Evolutionary conservation across 2,113 vertebrate genomes (phyloP).

Genomic region (Ceyx melanurus): DNA sequence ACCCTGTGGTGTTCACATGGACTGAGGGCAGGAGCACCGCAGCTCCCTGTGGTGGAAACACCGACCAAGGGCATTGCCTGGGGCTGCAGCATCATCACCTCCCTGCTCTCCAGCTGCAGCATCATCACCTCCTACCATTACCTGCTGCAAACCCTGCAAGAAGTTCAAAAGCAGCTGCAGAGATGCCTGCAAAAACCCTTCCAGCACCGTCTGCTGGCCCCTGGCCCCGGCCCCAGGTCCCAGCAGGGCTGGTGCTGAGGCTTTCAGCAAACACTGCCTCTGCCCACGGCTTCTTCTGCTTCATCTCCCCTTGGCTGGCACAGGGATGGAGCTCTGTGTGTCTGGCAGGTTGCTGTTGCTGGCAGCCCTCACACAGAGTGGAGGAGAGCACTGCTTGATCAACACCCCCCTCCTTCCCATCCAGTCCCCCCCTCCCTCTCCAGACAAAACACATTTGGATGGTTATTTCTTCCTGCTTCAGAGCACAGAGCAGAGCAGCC

Average conservation of each 20-base stretch:
- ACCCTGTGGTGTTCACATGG: fast-evolving
- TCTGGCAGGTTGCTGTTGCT: background rate
- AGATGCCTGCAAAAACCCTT: background rate
- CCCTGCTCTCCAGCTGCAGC: background rate
- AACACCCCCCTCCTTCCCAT: background rate
- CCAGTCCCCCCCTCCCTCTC: background rate
- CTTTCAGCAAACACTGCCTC: background rate
- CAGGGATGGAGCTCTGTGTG: background rate
- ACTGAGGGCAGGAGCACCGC: background rate
- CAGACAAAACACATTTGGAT: background rate
- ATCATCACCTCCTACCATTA: background rate
- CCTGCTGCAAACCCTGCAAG: background rate
- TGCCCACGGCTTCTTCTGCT: background rate
- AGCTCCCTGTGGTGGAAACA: background rate
- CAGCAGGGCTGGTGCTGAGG: background rate
- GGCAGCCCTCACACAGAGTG: background rate
- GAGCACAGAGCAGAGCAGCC: background rate
- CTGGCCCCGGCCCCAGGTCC: too few relatives aligned
- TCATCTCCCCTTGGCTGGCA: background rate
- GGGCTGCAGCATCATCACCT: background rate
- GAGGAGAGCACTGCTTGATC: background rate
- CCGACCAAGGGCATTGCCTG: background rate
- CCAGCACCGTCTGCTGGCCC: background rate
- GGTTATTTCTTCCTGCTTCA: background rate
- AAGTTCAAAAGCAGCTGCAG: background rate